These are phyloP conservation scores for Zaprionus africanus DNA, from an alignment of 1,140 invertebrate species.

Conservation along the genomic window DNA sequence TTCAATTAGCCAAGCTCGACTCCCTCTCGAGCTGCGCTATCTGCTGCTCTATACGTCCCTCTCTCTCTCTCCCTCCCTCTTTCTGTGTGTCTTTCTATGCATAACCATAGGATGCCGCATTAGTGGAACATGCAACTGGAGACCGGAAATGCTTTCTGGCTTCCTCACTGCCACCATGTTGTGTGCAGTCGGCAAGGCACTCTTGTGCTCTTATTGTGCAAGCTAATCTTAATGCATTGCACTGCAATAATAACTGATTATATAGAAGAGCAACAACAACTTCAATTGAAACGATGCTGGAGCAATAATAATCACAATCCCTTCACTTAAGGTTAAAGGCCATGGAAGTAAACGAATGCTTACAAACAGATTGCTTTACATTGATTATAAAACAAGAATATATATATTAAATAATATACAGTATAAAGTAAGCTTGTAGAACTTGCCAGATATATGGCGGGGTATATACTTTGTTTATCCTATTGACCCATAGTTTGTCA, in stretches of 20 bases:
- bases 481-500: neutral
- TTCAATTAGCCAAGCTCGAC: slow-evolving; percentile 30
- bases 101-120: neutral
- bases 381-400: neutral
- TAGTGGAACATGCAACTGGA: slow-evolving; percentile 1
- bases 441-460: neutral
- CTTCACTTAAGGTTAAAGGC: neutral
- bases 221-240: slow-evolving; percentile 9
- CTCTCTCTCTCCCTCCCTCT: neutral
- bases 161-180: slow-evolving; percentile 6
- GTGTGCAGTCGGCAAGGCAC: neutral
- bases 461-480: neutral
- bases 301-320: too few species aligned
- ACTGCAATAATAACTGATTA: slow-evolving; percentile 21
- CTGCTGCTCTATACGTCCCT: neutral
- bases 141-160: slow-evolving; percentile 10
- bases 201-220: neutral
- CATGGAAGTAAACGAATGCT: slow-evolving; percentile 40
- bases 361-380: slow-evolving; percentile 18
- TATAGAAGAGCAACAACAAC: slow-evolving; percentile 47
- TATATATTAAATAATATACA: neutral
- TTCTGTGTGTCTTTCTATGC: neutral
- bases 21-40: neutral
- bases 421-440: neutral
- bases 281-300: neutral